Evolutionary conservation across 2,888 invertebrate genomes (phyloP), one percentile per base, ranked within the genome.

Genomic region (Plebejus melissa): DNA sequence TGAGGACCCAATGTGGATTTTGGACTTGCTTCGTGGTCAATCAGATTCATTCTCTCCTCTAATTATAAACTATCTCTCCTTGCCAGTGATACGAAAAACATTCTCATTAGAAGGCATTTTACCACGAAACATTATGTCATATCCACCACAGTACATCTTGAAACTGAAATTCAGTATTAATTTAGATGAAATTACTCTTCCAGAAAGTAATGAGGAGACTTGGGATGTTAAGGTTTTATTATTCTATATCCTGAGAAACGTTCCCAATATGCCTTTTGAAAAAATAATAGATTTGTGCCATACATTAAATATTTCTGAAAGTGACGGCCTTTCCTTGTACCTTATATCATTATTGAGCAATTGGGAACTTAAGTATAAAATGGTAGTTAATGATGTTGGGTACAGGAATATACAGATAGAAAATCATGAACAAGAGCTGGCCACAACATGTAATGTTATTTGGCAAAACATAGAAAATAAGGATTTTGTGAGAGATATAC

Each of bases 181-280:
- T 82, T 84, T 93, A 76, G 84, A 88, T 32, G 91, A 93, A 79
- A 85, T 93, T 77, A 85, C 88, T 75, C 82, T 92, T 72, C 88
- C 91, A n/a, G 92, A 91, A 81, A 87, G 85, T 78, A 88, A 86
- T 58, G 93, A 93, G 83, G 91, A 91, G 83, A 93, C 93, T 32
- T 92, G 91, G 91, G 91, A 93, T 84, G 88, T 87, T 0, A 92
- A 93, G 85, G 87, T 91, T 50, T 83, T 93, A 76, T 80, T 93
- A n/a, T 91, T 91, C 83, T 88, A 89, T 79, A 87, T 92, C 77
- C 83, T 93, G 78, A 87, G 85, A 80, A 89, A 90, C 80, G 83
- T 86, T 77, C 91, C 91, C 32, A 80, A 87, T 74, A 90, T 85
- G 5, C 78, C 82, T 70, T 86, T 88, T 76, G 87, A 89, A 65